Evolutionary conservation across 2,113 vertebrate species (phyloP).

Genomic region (Machaerirhynchus nigripectus): DNA sequence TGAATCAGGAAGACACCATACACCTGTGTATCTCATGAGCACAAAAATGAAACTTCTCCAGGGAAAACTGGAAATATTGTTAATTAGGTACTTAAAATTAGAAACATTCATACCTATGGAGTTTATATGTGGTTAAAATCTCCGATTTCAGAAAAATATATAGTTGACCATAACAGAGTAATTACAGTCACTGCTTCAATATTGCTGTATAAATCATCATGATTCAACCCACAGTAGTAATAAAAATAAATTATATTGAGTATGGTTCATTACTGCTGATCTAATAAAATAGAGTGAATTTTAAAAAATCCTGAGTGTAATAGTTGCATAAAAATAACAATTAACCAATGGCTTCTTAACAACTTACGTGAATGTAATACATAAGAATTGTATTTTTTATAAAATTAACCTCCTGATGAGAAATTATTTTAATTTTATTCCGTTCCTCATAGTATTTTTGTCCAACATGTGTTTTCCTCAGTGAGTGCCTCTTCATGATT

Average conservation of each 20-base stretch:
- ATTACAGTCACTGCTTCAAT: conserved; percentile 72
- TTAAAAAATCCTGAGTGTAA: conserved; percentile 63
- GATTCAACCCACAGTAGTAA: conserved; percentile 72
- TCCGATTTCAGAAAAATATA: conserved; percentile 71
- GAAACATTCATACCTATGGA: conserved; percentile 36
- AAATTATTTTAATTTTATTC: conserved; percentile 19
- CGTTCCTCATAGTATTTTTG: neutral
- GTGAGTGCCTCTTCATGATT: neutral
- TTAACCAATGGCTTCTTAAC: conserved; percentile 59
- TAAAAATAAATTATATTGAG: conserved; percentile 76
- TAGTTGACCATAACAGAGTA: conserved; percentile 69
- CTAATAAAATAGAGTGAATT: conserved; percentile 74
- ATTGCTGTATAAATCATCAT: conserved; percentile 73
- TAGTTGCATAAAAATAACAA: conserved; percentile 71
- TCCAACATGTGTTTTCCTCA: neutral
- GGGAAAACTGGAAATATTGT: neutral
- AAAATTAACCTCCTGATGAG: conserved; percentile 16
- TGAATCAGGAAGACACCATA: neutral
- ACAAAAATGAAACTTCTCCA: neutral
- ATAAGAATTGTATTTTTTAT: conserved; percentile 51
- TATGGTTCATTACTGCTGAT: conserved; percentile 76
- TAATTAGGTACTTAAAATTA: neutral
- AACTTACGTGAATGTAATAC: conserved; percentile 15
- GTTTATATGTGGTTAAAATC: conserved; percentile 54
- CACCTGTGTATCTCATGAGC: neutral